Base-by-base conservation (phyloP, 2,113 vertebrate genomes). In the Clupea harengus region DNA sequence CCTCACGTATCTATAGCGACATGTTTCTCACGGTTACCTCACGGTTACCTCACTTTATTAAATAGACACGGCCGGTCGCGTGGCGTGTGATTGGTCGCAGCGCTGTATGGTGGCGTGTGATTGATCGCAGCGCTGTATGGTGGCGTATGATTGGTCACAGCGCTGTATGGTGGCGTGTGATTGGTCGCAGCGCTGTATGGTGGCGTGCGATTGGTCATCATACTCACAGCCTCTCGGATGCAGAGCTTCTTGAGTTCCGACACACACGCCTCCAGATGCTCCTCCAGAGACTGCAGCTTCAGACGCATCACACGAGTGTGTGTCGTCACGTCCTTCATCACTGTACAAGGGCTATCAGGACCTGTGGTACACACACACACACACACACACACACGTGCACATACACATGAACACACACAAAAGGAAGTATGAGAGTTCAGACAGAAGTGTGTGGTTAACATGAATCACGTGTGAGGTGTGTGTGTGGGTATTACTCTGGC, bases 161-260 rank as follows among this genome's bases (percentile, higher is more conserved):
- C 0, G 47, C 50, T 15, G 54, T 22, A 60, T 39, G 0, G 3
- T 60, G 20, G 18, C 18, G 6, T 60, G 54, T 60, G 54, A 60
- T 60, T 60, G 54, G 54, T 18, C 10, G 50, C 8, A 20, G 13
- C 13, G 18, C 54, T 11, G 50, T 52, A 52, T 52, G 0, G 8
- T 52, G 50, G 2, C 2, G 9, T 52, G 50, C 11, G 50, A 87
- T 15, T 57, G 81, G 18, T 39, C 39, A 1, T 39, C 39, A 39
- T 75, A 64, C 96, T 96, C 90, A 97, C 96, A 87, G 96, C 97
- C 89, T 99, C 98, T 22, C 97, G 92, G 89, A 98, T 95, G 90
- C 97, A 98, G 60, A 99, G 94, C 83, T 90, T 93, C 88, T 95
- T 94, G 89, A 99, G 95, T 90, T 99, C 97, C 90, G 95, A 93